Evolutionary conservation across 2,797 vertebrate genomes (phyloP), one percentile per base, ranked within the genome.

Genomic region (Melanotaenia trifasciata): DNA sequence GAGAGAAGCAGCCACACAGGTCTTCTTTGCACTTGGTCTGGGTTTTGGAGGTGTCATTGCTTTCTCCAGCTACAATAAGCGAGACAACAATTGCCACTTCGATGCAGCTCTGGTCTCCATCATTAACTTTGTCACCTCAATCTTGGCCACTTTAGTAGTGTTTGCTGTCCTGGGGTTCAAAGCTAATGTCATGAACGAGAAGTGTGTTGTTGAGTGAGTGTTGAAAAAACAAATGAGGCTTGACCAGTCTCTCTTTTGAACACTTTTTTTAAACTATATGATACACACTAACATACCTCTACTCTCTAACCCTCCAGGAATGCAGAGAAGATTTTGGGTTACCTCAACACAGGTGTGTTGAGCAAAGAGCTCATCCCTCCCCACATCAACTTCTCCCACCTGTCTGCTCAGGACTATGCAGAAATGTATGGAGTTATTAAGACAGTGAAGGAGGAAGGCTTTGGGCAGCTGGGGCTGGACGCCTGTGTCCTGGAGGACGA

Each of bases 41-140:
- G 98, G 98, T 43, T 99, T 99, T 0, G 98, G 98, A 3, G 98
- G 98, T 0, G 98, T 99, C 90, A 99, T 99, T 0, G 98, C 98
- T 58, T 99, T 99, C 92, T 99, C 98, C 86, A 98, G 97, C 92
- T 99, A 99, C 95, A 99, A 99, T 93, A 99, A 99, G 78, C 96
- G 96, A 68, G 97, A 99, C 93, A 99, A 99, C 92, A 99, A 99
- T 94, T 99, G 98, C 84, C 98, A 99, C 88, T 99, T 99, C 0
- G 98, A 99, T 0, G 98, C 98, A 0, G 92, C 96, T 0, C 94
- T 99, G 0, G 98, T 99, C 76, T 98, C 98, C 84, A 72, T 96
- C 88, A 99, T 99, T 89, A 99, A 99, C 89, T 99, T 99, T 74
- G 93, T 99, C 61, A 99, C 98, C 0, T 99, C 98, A 0, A 96